Percentiles rank a stretch among this genome's conserved stretches.
Conservation (phyloP, 2,888 invertebrate species). For the Eubasilissa splendida region DNA sequence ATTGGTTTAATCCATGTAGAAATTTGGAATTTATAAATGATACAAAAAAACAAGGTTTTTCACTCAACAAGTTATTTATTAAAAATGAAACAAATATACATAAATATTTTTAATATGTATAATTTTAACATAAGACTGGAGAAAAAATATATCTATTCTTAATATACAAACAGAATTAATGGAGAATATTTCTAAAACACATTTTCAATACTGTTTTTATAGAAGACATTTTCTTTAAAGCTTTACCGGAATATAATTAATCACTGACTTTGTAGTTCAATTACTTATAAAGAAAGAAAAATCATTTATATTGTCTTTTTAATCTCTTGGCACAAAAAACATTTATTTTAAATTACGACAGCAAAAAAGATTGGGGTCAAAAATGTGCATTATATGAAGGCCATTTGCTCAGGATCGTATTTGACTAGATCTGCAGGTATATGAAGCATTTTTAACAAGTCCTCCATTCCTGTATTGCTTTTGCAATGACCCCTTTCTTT, state of each 20-base stretch:
- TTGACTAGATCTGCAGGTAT: constrained; percentile 69
- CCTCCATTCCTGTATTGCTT: constrained; percentile 67
- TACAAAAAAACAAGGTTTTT: not conserved
- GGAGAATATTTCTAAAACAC: no score
- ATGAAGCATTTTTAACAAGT: constrained; percentile 69
- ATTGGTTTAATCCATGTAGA: no score
- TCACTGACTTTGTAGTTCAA: no score
- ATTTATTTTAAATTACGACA: not conserved
- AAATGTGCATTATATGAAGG: constrained; percentile 62
- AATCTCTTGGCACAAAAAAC: not conserved
- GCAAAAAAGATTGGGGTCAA: not conserved
- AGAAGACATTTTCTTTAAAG: no score
- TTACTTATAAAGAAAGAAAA: not conserved
- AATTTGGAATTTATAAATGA: not conserved
- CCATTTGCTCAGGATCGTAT: constrained; percentile 71
- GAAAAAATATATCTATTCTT: not conserved
- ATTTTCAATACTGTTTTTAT: no score
- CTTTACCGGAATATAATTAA: no score
- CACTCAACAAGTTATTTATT: not conserved
- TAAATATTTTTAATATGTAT: constrained; percentile 16
- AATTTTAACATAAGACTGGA: not conserved
- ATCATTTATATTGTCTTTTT: not conserved
- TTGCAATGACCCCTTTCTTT: constrained; percentile 60
- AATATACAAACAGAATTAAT: no score
- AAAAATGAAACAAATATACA: not conserved